Evolutionary conservation across 2,113 vertebrate species (phyloP), one percentile per base, ranked within the genome.

Genomic region (Heloderma charlesbogerti): DNA sequence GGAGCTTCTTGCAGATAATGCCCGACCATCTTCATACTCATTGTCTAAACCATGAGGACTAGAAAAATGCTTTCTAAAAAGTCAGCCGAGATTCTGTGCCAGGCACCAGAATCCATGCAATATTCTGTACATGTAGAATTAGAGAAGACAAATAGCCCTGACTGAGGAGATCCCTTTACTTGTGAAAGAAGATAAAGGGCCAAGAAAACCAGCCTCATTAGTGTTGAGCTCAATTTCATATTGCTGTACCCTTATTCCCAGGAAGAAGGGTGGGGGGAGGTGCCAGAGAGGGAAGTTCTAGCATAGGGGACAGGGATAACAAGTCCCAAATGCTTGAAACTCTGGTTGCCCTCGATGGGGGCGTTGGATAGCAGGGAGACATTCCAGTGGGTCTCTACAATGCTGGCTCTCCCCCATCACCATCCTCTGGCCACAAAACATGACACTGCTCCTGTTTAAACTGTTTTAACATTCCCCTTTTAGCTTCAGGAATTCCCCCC

Each of bases 171-270:
- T 89, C 40, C 57, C 88, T 34, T 60, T 72, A 22, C 48, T 86
- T 48, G 40, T 69, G 45, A 63, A 63, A 63, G 45, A 69, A 8
- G 12, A 72, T 40, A 84, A 57, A 31, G 66, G 40, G 48, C 84
- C 13, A 0, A 1, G 75, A 89, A 91, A 92, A 93, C 83, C 79
- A 95, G 92, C 86, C 31, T 1, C 87, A 54, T 92, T 91, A 93
- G 91, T 95, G 94, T 77, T 85, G 9, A 88, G 88, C 81, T 69
- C 90, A 37, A 22, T 12, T 45, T 40, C 20, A 20, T 31, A 67
- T 69, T 74, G 29, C 29, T 77, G 22, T 31, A 34, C 43, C 71
- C n/a, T n/a, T 57, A 22, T 34, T n/a, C 43, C 22, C 45, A 80
- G 87, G 78, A 88, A 88, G 40, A 16, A 66, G 29, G 63, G 34